Base-by-base conservation (phyloP, 1,140 invertebrate genomes). In the Holcopasites calliopsidis region DNA sequence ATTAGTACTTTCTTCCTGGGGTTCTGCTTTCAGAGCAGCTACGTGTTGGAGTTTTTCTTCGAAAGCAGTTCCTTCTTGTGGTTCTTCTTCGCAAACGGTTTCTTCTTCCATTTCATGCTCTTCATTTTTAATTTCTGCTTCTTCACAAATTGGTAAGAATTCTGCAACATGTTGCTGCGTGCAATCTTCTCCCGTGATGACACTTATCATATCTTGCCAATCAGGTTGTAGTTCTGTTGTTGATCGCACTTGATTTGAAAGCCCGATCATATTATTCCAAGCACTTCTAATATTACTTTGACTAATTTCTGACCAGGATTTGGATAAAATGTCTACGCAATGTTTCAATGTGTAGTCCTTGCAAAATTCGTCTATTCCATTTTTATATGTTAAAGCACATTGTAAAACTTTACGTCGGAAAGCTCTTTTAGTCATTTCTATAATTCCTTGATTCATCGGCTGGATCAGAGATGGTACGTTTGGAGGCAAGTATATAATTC, bases 371-470 rank as follows among this genome's bases (percentile, higher is more conserved):
- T 5, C 11, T 52, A 52, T 23, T 52, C 50, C 50, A 21, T 23
- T 23, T 6, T 52, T 23, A 28, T 52, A 52, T 52, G 50, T 52
- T 23, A 23, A 11, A 1, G 26, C 50, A 16, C 50, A 23, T 21
- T 52, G 55, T 16, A 58, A 33, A 1, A 35, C 2, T 58, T 58
- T 58, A 33, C 35, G 33, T 28, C 50, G 50, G 50, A 52, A 52
- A 23, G 16, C 6, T 58, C 16, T 33, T 58, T 58, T 58, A 10
- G 33, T 35, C 21, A 35, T 33, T 28, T 58, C 55, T 35, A 58
- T 58, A 18, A 58, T 33, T 28, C 55, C 55, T 31, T 58, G 55
- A 58, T 58, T 31, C 55, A 58, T 58, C 18, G 55, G 55, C 18
- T 58, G 55, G 16, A 58, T 58, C 3, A 58, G 6, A 7, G 55